phyloP scores from a whole-genome alignment of 2,888 invertebrate genomes.

The Catonia carolina region DNA sequence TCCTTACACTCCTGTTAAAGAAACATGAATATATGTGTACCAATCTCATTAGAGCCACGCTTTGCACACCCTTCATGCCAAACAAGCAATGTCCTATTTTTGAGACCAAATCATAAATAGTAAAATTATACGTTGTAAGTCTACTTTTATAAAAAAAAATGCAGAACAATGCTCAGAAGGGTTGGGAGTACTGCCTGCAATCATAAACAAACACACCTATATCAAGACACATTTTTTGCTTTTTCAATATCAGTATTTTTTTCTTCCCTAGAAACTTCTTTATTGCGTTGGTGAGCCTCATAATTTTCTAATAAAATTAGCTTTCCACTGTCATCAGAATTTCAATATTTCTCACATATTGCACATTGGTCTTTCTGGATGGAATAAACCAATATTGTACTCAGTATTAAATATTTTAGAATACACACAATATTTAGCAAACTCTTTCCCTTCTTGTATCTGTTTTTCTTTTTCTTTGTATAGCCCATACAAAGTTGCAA shows the following conservation, averaged over 20 bases:
- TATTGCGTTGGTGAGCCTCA: not conserved
- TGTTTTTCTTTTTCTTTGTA: too few relatives aligned
- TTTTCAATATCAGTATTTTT: not conserved
- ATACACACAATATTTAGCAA: not conserved
- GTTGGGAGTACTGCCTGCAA: not conserved
- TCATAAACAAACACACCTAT: not conserved
- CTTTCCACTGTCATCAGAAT: not conserved
- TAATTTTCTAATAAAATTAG: not conserved
- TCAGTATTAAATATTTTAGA: not conserved
- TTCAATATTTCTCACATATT: not conserved
- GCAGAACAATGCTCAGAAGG: not conserved
- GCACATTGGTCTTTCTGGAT: not conserved
- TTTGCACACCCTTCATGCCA: conserved; percentile 11
- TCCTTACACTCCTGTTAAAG: conserved; percentile 10
- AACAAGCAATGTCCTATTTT: not conserved
- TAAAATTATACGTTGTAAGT: not conserved
- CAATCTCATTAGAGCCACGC: conserved; percentile 28
- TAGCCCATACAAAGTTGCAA: too few relatives aligned
- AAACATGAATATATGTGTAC: conserved; percentile 24
- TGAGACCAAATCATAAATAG: not conserved
- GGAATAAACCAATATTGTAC: not conserved
- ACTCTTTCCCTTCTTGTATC: not conserved
- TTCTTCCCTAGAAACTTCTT: not conserved
- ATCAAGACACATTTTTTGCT: not conserved
- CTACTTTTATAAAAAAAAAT: not conserved